Conservation (phyloP, 2,797 vertebrate species). For the Eupleurogrammus muticus region DNA sequence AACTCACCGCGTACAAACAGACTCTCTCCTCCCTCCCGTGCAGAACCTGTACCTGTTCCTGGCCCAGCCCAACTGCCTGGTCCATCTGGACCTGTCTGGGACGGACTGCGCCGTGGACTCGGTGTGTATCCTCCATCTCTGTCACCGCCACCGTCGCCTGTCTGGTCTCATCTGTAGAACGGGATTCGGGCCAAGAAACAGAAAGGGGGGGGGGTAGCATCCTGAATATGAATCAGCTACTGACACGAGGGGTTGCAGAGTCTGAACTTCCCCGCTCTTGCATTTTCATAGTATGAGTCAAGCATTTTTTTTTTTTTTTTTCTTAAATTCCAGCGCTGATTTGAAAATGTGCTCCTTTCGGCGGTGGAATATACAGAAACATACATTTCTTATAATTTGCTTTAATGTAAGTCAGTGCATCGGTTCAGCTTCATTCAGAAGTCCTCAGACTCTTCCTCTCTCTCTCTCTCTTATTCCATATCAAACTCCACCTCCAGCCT, state of each 20-base stretch:
- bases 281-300: not conserved
- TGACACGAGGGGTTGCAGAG: not conserved
- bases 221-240: slow-evolving; percentile 59
- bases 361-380: not conserved
- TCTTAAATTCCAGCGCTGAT: slow-evolving; percentile 3
- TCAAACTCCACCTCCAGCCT: slow-evolving; percentile 12
- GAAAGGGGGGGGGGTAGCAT: slow-evolving; percentile 7
- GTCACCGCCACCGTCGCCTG: slow-evolving; percentile 26
- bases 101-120: slow-evolving; percentile 91
- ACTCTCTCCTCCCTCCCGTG: slow-evolving; percentile 10
- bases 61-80: slow-evolving; percentile 92
- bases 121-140: slow-evolving; percentile 75
- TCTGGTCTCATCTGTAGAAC: slow-evolving; percentile 50
- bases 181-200: slow-evolving; percentile 58
- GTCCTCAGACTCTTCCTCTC: slow-evolving; percentile 24
- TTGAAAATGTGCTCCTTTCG: not conserved
- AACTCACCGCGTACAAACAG: not conserved
- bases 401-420: slow-evolving; percentile 37
- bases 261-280: not conserved
- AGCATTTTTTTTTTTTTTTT: not conserved
- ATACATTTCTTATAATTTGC: slow-evolving; percentile 14
- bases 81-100: slow-evolving; percentile 91
- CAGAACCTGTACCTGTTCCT: slow-evolving; percentile 93
- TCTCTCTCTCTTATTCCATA: not conserved
- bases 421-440: slow-evolving; percentile 47